Evolutionary conservation across 2,113 vertebrate genomes (phyloP).

Genomic region (Microcebus griseorufus): DNA sequence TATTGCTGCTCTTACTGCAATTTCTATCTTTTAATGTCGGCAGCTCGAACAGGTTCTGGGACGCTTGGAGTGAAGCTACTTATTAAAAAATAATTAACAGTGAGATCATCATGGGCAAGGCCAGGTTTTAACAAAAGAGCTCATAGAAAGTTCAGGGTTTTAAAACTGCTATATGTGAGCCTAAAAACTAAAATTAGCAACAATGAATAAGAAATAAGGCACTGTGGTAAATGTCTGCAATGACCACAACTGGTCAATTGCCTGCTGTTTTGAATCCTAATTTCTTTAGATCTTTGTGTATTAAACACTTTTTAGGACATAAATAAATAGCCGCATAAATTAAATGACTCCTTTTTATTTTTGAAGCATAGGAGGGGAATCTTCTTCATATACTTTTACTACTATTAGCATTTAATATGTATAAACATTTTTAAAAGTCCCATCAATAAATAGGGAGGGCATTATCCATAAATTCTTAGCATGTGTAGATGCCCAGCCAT

Average conservation of each 20-base stretch:
- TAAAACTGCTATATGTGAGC: conserved; percentile 2
- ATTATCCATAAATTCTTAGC: neutral
- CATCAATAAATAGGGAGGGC: neutral
- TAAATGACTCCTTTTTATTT: neutral
- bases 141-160: neutral
- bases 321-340: neutral
- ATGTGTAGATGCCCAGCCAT: neutral
- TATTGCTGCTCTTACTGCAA: neutral
- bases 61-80: conserved; percentile 26
- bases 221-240: neutral
- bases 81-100: conserved; percentile 65
- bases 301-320: neutral
- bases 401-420: neutral
- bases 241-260: neutral
- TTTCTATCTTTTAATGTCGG: conserved; percentile 25
- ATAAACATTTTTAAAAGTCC: neutral
- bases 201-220: neutral
- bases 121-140: conserved; percentile 28
- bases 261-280: conserved; percentile 32
- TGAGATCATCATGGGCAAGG: neutral
- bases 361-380: neutral
- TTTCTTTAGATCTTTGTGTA: neutral
- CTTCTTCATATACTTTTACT: neutral
- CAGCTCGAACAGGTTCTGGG: conserved; percentile 47
- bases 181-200: conserved; percentile 43